Evolutionary conservation across 92 coral and sea anemone genomes (phyloP), one percentile per base, ranked within the genome.

Genomic region (Porites evermanni): DNA sequence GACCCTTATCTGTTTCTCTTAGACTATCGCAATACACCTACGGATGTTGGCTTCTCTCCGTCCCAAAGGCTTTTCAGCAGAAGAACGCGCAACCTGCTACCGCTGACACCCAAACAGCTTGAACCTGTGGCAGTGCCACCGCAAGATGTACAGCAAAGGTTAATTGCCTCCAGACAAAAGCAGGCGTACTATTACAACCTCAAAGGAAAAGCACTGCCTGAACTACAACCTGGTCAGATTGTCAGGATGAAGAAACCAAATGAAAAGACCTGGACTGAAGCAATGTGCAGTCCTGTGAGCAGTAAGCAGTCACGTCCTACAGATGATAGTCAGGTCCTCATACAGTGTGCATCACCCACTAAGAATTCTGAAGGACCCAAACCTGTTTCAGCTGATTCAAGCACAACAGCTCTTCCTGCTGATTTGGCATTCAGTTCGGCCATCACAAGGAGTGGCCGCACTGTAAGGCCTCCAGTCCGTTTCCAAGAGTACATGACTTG

Each of bases 171-270:
- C 20, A 84, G 56, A 64, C 79, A 79, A 82, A 75, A 64, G 64
- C 70, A 82, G 53, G 77, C 65, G 14, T 75, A 23, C 86, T 66
- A 82, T 24, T 70, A 70, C 79, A 82, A 71, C 71, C 87, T 82
- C 13, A 82, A 82, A 59, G 86, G 86, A 29, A 82, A 64, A 71
- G 77, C 78, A 71, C 18, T 82, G 61, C 79, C 86, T 76, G 70
- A 82, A 69, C 72, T 82, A 16, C 72, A 70, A 76, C 86, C 86
- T 82, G 86, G 86, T 53, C 87, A 83, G 44, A 72, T 73, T n/a
- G 80, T 83, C 72, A 75, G 87, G 70, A 83, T 56, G 12, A 56
- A 56, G 12, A 56, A 56, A 56, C 60, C 60, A 8, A 56, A 7
- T 14, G 60, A 56, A 14, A 10, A 11, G 2, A 56, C 60, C 14